Conservation (phyloP, 2,113 vertebrate genomes). For the Bos taurus region ARS-UCD2.0 NC_037342.1:67279501-67280000, state of each 20-base stretch:
- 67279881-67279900: neutral
- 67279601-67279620: neutral
- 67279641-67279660: neutral
- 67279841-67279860: neutral
- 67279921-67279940: neutral
- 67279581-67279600: slow-evolving; percentile 26
- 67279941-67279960: neutral
- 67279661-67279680: neutral
- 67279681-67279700: neutral
- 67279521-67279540: slow-evolving; percentile 21
- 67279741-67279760: neutral
- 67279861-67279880: neutral
- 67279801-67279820: neutral
- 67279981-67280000: neutral
- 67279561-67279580: neutral
- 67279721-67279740: neutral
- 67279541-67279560: neutral
- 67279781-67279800: neutral
- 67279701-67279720: neutral
- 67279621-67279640: neutral
- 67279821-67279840: neutral
- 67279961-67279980: neutral
- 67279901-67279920: neutral
- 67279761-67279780: accelerated
- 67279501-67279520: neutral